Percentiles rank a stretch among this genome's conserved stretches.
These are phyloP conservation scores for Sorex maritimensis DNA, from an alignment of 2,797 vertebrate species.

Conservation along the genomic window DNA sequence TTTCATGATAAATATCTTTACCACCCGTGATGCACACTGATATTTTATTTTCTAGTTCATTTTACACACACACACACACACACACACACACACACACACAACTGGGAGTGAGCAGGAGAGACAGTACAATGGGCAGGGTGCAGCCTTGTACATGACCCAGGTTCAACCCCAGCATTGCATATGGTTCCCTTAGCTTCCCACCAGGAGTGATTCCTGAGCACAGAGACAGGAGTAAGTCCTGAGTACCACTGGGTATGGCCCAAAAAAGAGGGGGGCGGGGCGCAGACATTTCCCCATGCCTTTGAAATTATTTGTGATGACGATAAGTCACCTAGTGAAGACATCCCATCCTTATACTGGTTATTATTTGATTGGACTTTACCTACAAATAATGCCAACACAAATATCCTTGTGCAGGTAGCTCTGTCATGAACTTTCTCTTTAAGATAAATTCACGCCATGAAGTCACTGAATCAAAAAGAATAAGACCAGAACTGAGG, in stretches of 20 bases:
- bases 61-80: too few species aligned
- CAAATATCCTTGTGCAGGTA: background rate
- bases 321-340: background rate
- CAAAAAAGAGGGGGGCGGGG: too few species aligned
- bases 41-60: constrained; percentile 30
- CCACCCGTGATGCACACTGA: background rate
- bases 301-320: constrained; percentile 48
- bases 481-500: constrained; percentile 48
- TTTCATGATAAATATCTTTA: constrained; percentile 1
- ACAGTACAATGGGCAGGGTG: too few species aligned
- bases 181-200: too few species aligned
- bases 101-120: too few species aligned
- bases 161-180: too few species aligned
- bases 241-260: too few species aligned
- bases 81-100: too few species aligned
- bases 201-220: too few species aligned
- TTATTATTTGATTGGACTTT: background rate
- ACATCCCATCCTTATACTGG: background rate
- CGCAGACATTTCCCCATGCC: background rate
- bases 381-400: constrained; percentile 8
- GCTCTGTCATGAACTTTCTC: constrained; percentile 9
- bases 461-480: constrained; percentile 66
- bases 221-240: too few species aligned
- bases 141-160: too few species aligned
- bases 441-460: constrained; percentile 62